phyloP scores from a whole-genome alignment of 2,888 invertebrate genomes.

The Bellardia bayeri region DNA sequence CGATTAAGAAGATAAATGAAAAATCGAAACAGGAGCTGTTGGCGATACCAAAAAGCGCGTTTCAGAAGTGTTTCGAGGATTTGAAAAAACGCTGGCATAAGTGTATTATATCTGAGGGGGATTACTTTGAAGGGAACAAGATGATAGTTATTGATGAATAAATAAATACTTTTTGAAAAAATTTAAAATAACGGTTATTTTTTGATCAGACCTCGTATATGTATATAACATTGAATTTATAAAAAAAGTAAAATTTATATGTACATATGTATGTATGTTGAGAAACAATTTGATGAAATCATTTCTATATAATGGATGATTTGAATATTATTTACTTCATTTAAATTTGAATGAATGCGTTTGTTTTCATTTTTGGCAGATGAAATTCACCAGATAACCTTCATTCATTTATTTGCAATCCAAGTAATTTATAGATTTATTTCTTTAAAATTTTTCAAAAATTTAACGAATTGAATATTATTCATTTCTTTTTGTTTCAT shows the following conservation, averaged over 20 bases:
- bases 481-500: background rate
- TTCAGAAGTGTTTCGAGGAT: no score
- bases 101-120: no score
- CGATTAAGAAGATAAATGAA: no score
- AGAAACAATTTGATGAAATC: background rate
- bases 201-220: no score
- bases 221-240: background rate
- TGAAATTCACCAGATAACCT: slow-evolving; percentile 28
- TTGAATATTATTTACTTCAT: slow-evolving; percentile 11
- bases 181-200: no score
- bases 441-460: background rate
- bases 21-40: no score
- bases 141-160: no score
- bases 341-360: slow-evolving; percentile 3
- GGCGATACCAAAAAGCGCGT: no score
- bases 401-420: slow-evolving; percentile 20
- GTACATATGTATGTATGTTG: background rate
- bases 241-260: background rate
- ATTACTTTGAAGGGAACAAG: no score
- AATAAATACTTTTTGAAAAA: no score
- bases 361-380: slow-evolving; percentile 10
- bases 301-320: slow-evolving; percentile 28
- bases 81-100: no score
- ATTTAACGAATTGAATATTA: background rate
- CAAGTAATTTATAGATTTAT: background rate